Evolutionary conservation across 92 coral and sea anemone species (phyloP).

Genomic region (Phenganax marumi): DNA sequence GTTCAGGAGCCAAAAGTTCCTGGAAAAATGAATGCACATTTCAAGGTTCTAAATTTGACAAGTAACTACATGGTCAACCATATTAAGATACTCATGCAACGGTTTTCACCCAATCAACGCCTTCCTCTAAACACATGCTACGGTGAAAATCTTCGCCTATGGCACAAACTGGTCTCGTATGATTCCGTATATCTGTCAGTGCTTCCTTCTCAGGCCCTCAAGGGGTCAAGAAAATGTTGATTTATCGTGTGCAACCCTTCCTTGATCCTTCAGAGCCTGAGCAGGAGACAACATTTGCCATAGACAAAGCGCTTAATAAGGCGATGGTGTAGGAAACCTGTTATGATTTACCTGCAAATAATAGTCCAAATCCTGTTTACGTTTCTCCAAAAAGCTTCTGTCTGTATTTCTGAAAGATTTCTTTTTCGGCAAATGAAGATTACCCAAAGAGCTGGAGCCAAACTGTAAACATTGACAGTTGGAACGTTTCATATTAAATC

Average conservation of each 20-base stretch:
- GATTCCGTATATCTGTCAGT: no score
- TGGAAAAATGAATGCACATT: neutral
- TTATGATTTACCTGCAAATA: conserved; percentile 71
- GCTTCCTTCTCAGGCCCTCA: no score
- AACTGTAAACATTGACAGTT: conserved; percentile 53
- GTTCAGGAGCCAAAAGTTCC: conserved; percentile 76
- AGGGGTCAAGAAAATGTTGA: no score
- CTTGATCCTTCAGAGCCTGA: no score
- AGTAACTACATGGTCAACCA: neutral
- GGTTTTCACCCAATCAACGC: no score
- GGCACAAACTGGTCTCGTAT: no score
- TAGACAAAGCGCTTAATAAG: neutral
- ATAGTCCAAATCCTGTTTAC: conserved; percentile 73
- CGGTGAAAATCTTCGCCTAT: no score
- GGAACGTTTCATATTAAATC: neutral
- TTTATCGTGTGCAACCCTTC: no score
- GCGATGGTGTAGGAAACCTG: no score
- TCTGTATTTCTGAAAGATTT: conserved; percentile 92
- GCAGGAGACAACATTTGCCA: neutral
- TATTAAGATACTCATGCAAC: no score
- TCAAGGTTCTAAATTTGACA: neutral
- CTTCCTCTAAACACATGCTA: no score
- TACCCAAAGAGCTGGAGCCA: conserved; percentile 63
- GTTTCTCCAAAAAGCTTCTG: conserved; percentile 85
- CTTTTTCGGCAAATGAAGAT: conserved; percentile 85